phyloP scores from a whole-genome alignment of 2,888 invertebrate species.

The Pachycephus smyrnensis region DNA sequence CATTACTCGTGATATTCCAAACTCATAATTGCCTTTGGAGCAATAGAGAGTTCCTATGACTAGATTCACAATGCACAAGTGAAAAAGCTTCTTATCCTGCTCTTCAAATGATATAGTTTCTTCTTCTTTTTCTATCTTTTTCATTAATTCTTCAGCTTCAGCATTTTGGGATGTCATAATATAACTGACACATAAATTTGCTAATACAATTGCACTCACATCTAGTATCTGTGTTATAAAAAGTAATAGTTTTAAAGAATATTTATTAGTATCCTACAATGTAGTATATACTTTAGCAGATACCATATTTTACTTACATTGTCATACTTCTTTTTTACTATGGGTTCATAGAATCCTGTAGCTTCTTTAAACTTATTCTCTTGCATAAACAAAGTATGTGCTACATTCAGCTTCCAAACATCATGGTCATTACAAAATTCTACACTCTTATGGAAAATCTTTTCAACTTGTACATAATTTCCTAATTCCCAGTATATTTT shows the following conservation, averaged over 20 bases:
- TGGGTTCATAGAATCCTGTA: constrained; percentile 97
- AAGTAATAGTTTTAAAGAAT: constrained; percentile 4
- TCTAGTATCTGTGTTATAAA: constrained; percentile 79
- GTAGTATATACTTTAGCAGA: not conserved
- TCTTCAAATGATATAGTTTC: constrained; percentile 92
- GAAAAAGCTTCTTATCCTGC: constrained; percentile 93
- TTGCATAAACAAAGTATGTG: constrained; percentile 99
- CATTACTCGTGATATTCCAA: constrained; percentile 96
- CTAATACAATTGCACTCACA: constrained; percentile 97
- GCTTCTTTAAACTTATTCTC: constrained; percentile 99
- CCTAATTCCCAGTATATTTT: constrained; percentile 98
- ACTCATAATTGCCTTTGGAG: constrained; percentile 98
- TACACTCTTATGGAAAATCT: constrained; percentile 95
- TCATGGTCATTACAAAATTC: constrained; percentile 99
- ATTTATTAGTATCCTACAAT: not conserved
- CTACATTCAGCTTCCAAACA: constrained; percentile 97
- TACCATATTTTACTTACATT: constrained; percentile 70
- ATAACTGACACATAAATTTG: constrained; percentile 98
- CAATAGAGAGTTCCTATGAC: constrained; percentile 99
- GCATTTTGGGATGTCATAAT: constrained; percentile 99
- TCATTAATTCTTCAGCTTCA: constrained; percentile 98
- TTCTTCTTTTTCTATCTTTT: constrained; percentile 98
- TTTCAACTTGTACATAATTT: constrained; percentile 95
- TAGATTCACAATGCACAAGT: constrained; percentile 97
- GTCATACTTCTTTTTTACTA: constrained; percentile 94